These are phyloP conservation scores for Cossypha caffra DNA, from an alignment of 2,797 vertebrate genomes.

Conservation along the genomic window DNA sequence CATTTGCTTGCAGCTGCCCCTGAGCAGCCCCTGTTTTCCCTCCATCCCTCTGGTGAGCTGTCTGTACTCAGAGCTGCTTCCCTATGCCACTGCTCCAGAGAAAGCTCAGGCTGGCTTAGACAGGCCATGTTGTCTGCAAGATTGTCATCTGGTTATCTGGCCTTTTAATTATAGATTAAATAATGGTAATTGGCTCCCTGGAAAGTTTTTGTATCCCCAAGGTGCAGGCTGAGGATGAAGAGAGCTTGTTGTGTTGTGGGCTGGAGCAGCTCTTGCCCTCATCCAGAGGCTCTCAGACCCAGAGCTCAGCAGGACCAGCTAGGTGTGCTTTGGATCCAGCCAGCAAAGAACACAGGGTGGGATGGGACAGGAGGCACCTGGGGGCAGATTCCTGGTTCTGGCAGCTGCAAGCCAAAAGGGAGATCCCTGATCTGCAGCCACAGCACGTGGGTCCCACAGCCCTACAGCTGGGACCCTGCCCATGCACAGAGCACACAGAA, in stretches of 20 bases:
- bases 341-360: background rate
- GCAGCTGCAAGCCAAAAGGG: background rate
- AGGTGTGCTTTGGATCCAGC: background rate
- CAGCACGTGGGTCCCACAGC: background rate
- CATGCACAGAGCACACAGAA: background rate
- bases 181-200: background rate
- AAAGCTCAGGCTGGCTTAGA: background rate
- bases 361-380: background rate
- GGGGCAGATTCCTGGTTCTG: background rate
- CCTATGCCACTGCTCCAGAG: background rate
- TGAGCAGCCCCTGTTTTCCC: background rate
- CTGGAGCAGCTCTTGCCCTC: background rate
- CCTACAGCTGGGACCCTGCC: background rate
- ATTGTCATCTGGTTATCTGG: background rate
- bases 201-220: background rate
- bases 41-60: background rate
- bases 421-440: background rate
- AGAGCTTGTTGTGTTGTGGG: fast-evolving
- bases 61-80: background rate
- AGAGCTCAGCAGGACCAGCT: background rate
- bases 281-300: background rate
- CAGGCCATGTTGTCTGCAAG: background rate
- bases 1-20: background rate
- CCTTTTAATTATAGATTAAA: background rate
- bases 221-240: background rate